phyloP scores from a whole-genome alignment of 2,113 vertebrate genomes.

The Leptocoma aspasia region DNA sequence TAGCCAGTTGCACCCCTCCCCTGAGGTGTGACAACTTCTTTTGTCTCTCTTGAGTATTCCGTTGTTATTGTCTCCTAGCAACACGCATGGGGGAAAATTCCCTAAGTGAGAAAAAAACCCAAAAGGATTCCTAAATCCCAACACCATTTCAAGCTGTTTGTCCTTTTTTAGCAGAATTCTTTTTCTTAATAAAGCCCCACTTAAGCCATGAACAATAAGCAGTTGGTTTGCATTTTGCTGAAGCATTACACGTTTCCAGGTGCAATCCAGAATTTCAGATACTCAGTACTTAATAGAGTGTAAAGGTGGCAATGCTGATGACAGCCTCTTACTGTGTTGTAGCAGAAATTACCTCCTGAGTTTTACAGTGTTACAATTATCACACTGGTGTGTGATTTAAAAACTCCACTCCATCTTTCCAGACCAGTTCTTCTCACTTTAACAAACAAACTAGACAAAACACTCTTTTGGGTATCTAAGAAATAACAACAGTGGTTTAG shows the following conservation, averaged over 20 bases:
- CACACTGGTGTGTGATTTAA: not conserved
- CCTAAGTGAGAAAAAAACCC: not conserved
- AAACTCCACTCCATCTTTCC: not conserved
- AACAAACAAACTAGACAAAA: not conserved
- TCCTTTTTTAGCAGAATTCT: not conserved
- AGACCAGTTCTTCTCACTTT: not conserved
- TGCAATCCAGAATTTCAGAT: not conserved
- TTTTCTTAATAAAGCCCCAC: not conserved
- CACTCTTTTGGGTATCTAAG: not conserved
- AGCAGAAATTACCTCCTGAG: not conserved
- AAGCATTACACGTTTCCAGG: not conserved
- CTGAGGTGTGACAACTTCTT: not conserved
- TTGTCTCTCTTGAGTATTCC: not conserved
- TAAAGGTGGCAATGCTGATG: not conserved
- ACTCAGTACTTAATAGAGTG: not conserved
- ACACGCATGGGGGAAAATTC: not conserved
- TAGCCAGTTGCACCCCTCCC: not conserved
- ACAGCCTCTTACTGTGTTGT: not conserved
- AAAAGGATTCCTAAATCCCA: not conserved
- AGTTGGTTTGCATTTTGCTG: not conserved
- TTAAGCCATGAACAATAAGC: not conserved
- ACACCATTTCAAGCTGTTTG: not conserved
- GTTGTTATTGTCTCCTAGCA: not conserved
- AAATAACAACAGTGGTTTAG: not conserved
- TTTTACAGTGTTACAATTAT: not conserved